A percentile compares a stretch with the other conserved stretches of the same genome.
These are phyloP conservation scores for Zophobas atratus DNA, from an alignment of 1,140 invertebrate genomes.

Conservation along the genomic window DNA sequence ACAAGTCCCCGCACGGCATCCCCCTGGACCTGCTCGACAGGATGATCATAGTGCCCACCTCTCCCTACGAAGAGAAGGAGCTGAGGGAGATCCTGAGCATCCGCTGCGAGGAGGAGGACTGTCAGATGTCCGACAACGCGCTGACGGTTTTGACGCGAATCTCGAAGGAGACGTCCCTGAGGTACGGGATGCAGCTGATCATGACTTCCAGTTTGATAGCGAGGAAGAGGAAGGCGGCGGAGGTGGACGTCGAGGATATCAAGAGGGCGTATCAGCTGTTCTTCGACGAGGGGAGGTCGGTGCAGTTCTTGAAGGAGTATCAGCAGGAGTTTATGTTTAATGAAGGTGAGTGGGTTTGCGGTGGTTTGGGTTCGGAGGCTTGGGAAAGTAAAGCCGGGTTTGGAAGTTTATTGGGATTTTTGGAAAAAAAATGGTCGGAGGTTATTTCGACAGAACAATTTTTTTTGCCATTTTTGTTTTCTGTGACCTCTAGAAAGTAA, in stretches of 20 bases:
- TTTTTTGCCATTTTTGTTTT: no score
- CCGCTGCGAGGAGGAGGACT: conserved; percentile 97
- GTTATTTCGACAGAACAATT: no score
- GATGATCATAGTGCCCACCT: conserved; percentile 95
- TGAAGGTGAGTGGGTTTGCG: conserved; percentile 66
- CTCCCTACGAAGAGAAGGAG: conserved; percentile 91
- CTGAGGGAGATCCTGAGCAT: conserved; percentile 88
- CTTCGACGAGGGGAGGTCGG: conserved; percentile 93
- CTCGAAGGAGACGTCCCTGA: conserved; percentile 91
- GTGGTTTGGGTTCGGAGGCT: not conserved
- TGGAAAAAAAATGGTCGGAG: no score
- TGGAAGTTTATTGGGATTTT: no score
- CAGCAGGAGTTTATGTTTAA: conserved; percentile 97
- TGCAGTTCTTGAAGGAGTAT: conserved; percentile 95
- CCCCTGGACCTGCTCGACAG: conserved; percentile 97
- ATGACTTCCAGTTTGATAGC: conserved; percentile 94
- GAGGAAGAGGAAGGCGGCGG: conserved; percentile 84
- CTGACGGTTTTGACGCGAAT: conserved; percentile 93
- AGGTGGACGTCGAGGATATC: conserved; percentile 93
- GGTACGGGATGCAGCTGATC: conserved; percentile 99
- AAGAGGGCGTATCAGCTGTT: conserved; percentile 96
- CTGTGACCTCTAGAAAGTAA: no score
- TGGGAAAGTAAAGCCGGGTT: not conserved
- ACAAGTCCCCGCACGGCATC: conserved; percentile 95
- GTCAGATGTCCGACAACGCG: conserved; percentile 94